These are phyloP conservation scores for Phodopus roborovskii DNA, from an alignment of 2,113 vertebrate species.

Conservation along the genomic window DNA sequence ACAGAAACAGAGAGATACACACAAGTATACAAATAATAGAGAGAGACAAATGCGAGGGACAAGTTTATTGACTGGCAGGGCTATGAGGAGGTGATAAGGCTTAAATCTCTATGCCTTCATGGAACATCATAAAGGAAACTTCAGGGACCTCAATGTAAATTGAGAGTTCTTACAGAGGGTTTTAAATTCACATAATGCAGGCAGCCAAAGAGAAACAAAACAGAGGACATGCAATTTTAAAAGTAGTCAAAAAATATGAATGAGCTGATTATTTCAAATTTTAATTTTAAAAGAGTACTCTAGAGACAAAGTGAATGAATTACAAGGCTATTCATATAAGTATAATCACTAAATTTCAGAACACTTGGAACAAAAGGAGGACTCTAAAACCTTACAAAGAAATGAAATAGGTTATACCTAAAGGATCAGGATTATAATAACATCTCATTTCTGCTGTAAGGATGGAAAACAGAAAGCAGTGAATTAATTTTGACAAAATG, in stretches of 20 bases:
- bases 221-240: not conserved
- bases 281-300: not conserved
- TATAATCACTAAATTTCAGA: constrained; percentile 20
- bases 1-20: not conserved
- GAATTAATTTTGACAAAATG: not conserved
- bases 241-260: not conserved
- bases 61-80: not conserved
- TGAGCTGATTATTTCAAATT: not conserved
- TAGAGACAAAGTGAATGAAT: not conserved
- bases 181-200: not conserved
- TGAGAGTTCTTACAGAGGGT: not conserved
- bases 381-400: not conserved
- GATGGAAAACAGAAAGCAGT: not conserved
- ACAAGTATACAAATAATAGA: not conserved
- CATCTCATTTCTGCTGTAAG: not conserved
- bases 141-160: not conserved
- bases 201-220: constrained; percentile 23
- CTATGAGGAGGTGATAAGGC: not conserved
- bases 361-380: not conserved
- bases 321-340: not conserved
- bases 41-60: not conserved
- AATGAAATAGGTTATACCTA: not conserved
- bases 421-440: not conserved
- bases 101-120: not conserved
- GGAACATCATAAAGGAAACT: not conserved